Base-by-base conservation (phyloP, 1,140 invertebrate species). In the Tetraneura akinire region DNA sequence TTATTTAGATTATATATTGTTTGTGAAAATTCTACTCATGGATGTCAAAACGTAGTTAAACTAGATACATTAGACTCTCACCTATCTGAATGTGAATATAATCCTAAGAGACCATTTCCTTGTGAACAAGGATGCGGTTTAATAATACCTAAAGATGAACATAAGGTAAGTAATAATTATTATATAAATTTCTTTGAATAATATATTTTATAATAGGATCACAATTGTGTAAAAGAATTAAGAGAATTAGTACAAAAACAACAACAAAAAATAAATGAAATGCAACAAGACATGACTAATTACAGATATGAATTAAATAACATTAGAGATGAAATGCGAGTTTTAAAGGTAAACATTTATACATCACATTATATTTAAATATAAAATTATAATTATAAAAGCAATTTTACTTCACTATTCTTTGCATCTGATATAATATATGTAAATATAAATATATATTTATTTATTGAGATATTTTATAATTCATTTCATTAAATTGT, bases 81-180 rank as follows among this genome's bases (percentile, higher is more conserved):
- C 87, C 86, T 97, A 81, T 91, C 93, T 84, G 95, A 97, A 86
- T 98, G 96, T 88, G 93, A 95, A 86, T 93, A 91, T 84, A 98
- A 98, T 87, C 96, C 96, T 6, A 97, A 97, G 86, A 90, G 94
- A 85, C 96, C 95, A 21, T 92, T 96, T 81, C 91, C 92, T 32
- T 98, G 96, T 86, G 95, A 97, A 83, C 91, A 93, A 84, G 96
- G 96, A 8, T 98, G 96, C 86, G 95, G 94, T 55, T 88, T 97
- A 29, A 91, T 97, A 73, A 94, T 98, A 83, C 96, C 96, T 32
- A 98, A 97, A 87, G 96, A 98, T 87, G 95, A 98, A 86, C 85
- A 97, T 0, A 94, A 94, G 85, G 89, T 89, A 82, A 11, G 42
- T 78, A 47, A 23, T 26, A 3, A 51, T 14, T 47, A 47, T 51